Percentiles rank a stretch among this genome's conserved stretches.
Conservation (phyloP, 1,140 invertebrate genomes). For the Adoxophyes honmai region DNA sequence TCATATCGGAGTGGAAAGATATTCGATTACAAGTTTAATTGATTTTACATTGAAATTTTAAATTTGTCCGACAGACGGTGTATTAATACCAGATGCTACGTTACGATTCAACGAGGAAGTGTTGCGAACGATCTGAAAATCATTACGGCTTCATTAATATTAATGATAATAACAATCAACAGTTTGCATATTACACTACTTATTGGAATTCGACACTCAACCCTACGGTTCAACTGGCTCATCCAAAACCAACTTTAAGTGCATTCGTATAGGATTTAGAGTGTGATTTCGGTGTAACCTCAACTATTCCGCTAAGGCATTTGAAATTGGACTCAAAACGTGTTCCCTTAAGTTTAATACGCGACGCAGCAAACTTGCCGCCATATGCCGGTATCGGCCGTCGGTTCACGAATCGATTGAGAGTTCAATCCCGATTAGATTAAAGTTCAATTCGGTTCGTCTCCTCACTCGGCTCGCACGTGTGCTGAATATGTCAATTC, state of each 20-base stretch:
- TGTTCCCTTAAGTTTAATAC: neutral
- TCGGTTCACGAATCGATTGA: neutral
- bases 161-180: constrained; percentile 14
- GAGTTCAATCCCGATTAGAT: neutral
- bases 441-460: constrained; percentile 38
- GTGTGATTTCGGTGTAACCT: neutral
- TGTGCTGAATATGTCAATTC: constrained; percentile 74
- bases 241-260: neutral
- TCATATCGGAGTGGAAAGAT: constrained; percentile 33
- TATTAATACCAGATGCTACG: constrained; percentile 3
- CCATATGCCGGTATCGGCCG: neutral
- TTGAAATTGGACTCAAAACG: neutral
- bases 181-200: constrained; percentile 15
- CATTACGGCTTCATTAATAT: constrained; percentile 10
- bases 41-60: neutral
- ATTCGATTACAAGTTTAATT: constrained; percentile 32
- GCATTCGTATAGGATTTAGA: neutral
- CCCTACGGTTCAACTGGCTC: neutral
- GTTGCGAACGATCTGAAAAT: neutral
- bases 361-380: neutral
- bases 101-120: neutral
- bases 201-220: constrained; percentile 17
- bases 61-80: neutral
- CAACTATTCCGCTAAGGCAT: neutral
- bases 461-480: constrained; percentile 44